phyloP scores from a whole-genome alignment of 2,797 vertebrate genomes.

The Takifugu ocellatus region DNA sequence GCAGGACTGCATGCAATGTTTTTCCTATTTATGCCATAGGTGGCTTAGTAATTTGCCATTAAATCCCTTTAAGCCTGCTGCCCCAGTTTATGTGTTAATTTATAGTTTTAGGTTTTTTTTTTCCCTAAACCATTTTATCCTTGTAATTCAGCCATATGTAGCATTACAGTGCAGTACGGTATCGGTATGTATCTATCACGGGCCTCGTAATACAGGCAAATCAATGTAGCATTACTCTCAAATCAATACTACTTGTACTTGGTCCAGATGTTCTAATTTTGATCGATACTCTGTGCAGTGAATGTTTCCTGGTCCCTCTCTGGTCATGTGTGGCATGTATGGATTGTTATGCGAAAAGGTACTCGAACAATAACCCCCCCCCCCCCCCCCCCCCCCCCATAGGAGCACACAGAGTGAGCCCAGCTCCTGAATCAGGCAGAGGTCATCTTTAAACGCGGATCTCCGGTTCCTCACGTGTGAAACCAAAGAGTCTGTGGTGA shows the following conservation, averaged over 20 bases:
- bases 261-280: conserved; percentile 71
- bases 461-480: conserved; percentile 81
- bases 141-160: too few relatives aligned
- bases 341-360: conserved; percentile 55
- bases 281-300: conserved; percentile 63
- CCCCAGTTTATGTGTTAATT: not conserved
- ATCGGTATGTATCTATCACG: conserved; percentile 64
- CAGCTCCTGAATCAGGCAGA: conserved; percentile 72
- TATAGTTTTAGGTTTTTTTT: too few relatives aligned
- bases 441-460: conserved; percentile 84
- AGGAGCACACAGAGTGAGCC: conserved; percentile 19
- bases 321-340: conserved; percentile 49
- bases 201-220: conserved; percentile 70
- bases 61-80: not conserved
- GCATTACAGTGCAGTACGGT: conserved; percentile 58
- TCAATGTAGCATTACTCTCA: conserved; percentile 62
- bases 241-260: conserved; percentile 72
- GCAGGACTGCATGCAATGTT: conserved; percentile 22
- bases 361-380: not conserved
- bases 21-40: conserved; percentile 17
- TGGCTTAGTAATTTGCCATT: conserved; percentile 8
- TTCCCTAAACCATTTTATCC: too few relatives aligned
- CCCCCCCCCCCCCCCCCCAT: not conserved
- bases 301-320: conserved; percentile 62
- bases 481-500: conserved; percentile 83